phyloP scores from a whole-genome alignment of 1,140 invertebrate species.

The Atta cephalotes region DNA sequence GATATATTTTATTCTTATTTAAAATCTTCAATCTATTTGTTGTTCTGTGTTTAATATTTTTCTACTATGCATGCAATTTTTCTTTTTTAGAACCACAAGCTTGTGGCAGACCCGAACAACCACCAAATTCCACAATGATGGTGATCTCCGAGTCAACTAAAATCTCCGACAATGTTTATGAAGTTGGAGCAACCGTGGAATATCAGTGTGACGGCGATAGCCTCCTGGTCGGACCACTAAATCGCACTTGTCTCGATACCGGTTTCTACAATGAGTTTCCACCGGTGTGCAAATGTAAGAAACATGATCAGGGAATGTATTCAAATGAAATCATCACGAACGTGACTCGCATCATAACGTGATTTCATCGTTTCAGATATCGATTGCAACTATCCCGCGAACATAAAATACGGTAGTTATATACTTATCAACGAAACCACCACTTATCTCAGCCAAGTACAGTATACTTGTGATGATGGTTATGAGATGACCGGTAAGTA shows the following conservation, averaged over 20 bases:
- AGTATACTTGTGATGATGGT: conserved; percentile 94
- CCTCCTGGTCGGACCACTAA: conserved; percentile 93
- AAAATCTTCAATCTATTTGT: conserved; percentile 4
- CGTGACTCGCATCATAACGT: background rate
- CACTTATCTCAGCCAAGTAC: conserved; percentile 93
- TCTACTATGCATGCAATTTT: background rate
- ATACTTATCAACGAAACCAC: conserved; percentile 93
- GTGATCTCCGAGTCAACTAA: conserved; percentile 80
- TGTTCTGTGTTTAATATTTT: background rate
- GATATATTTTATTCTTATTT: background rate
- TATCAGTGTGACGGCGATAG: conserved; percentile 95
- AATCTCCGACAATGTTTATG: conserved; percentile 88
- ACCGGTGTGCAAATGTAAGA: conserved; percentile 96
- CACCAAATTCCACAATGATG: conserved; percentile 96
- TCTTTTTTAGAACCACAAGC: conserved; percentile 91
- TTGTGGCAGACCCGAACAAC: conserved; percentile 96
- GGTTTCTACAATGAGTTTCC: conserved; percentile 98
- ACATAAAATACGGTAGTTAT: conserved; percentile 94
- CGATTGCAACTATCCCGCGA: conserved; percentile 95
- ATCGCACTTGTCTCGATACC: conserved; percentile 94
- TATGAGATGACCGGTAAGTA: conserved; percentile 91
- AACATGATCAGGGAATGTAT: conserved; percentile 12
- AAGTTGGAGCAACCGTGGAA: conserved; percentile 94
- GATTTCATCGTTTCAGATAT: conserved; percentile 88
- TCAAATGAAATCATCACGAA: conserved; percentile 17